phyloP scores from a whole-genome alignment of 2,113 vertebrate genomes.

The Galbula dea region DNA sequence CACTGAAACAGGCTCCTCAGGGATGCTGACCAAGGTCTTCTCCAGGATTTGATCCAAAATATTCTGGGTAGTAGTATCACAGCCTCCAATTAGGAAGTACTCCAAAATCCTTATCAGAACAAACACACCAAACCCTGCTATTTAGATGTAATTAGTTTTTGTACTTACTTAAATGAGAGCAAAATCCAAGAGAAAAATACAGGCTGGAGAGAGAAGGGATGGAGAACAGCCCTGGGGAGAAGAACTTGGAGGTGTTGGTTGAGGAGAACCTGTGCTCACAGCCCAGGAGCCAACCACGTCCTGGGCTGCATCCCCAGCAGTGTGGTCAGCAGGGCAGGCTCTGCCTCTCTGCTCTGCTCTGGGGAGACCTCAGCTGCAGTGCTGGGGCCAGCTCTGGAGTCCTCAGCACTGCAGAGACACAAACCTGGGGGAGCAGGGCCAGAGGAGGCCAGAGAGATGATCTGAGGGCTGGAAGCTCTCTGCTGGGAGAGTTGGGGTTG shows the following conservation, averaged over 20 bases:
- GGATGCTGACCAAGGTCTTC: background rate
- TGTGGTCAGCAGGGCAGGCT: background rate
- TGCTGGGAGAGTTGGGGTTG: background rate
- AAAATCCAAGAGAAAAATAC: background rate
- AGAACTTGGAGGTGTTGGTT: background rate
- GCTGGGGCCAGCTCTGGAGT: no score
- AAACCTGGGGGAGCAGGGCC: no score
- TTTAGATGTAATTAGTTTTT: background rate
- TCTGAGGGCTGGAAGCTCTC: background rate
- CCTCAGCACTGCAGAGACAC: no score
- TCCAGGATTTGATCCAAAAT: background rate
- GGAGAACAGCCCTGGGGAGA: background rate
- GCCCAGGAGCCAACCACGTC: background rate
- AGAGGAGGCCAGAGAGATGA: no score
- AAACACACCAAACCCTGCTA: background rate
- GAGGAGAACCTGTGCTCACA: background rate
- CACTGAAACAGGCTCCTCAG: no score
- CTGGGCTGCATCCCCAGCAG: background rate
- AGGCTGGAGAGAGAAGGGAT: background rate
- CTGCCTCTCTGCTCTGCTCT: background rate
- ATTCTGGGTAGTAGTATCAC: background rate
- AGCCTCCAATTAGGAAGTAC: background rate
- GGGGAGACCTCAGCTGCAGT: background rate
- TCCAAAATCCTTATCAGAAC: background rate
- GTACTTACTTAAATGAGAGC: conserved; percentile 28